These are phyloP conservation scores for Limanda limanda DNA, from an alignment of 2,113 vertebrate species.

Conservation along the genomic window DNA sequence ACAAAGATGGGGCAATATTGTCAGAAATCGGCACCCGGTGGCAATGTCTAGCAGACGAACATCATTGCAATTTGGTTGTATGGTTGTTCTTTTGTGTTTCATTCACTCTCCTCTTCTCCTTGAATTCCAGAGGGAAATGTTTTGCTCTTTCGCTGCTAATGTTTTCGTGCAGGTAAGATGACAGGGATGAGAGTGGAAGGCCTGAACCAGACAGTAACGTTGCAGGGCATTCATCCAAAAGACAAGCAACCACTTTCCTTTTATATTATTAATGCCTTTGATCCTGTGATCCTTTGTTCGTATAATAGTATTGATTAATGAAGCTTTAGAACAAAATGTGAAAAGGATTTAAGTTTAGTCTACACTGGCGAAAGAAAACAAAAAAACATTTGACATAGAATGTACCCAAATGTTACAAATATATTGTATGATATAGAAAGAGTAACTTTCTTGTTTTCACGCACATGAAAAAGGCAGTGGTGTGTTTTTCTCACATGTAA, in stretches of 20 bases:
- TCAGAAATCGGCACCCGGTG: not conserved
- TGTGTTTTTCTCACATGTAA: not conserved
- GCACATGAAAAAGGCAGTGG: slow-evolving; percentile 20
- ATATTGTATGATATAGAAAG: not conserved
- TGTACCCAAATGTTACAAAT: no score
- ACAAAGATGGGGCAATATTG: not conserved
- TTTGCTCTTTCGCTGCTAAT: not conserved
- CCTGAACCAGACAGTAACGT: not conserved
- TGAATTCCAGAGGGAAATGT: not conserved
- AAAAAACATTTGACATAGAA: not conserved
- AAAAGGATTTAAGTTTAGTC: not conserved
- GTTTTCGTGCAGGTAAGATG: not conserved
- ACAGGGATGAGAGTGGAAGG: not conserved
- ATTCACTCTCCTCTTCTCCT: not conserved
- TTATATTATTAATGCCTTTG: not conserved
- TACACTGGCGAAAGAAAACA: not conserved
- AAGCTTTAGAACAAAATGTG: not conserved
- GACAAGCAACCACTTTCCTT: not conserved
- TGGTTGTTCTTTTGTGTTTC: not conserved
- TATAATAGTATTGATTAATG: not conserved
- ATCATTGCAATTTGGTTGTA: not conserved
- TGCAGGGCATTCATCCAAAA: not conserved
- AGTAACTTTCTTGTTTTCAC: slow-evolving; percentile 3
- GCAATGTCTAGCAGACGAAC: not conserved
- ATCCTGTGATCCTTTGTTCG: not conserved